These are phyloP conservation scores for Synanthedon myopaeformis DNA, from an alignment of 2,888 invertebrate genomes.

Conservation along the genomic window DNA sequence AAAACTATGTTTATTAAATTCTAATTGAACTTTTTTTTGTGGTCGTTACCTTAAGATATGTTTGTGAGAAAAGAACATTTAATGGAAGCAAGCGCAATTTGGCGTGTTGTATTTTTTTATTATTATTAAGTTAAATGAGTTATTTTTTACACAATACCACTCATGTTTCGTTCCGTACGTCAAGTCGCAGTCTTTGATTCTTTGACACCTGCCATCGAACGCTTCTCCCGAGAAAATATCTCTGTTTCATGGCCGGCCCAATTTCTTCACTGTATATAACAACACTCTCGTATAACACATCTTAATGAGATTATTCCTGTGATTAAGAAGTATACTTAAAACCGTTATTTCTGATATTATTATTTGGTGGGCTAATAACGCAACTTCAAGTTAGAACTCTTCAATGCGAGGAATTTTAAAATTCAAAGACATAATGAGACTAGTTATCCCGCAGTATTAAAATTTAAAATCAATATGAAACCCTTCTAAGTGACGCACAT, in stretches of 20 bases:
- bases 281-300: slow-evolving; percentile 51
- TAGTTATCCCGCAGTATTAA: too few species aligned
- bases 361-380: neutral
- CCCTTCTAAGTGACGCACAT: slow-evolving; percentile 15
- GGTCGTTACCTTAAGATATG: slow-evolving; percentile 61
- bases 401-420: too few species aligned
- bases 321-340: slow-evolving; percentile 12
- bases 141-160: slow-evolving; percentile 21
- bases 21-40: slow-evolving; percentile 39
- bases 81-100: slow-evolving; percentile 68
- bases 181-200: slow-evolving; percentile 63
- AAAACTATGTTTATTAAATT: slow-evolving; percentile 36
- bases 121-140: neutral
- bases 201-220: slow-evolving; percentile 63
- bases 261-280: slow-evolving; percentile 54
- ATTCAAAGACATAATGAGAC: too few species aligned
- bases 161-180: slow-evolving; percentile 65
- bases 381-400: neutral
- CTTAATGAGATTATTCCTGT: slow-evolving; percentile 21
- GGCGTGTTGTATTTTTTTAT: slow-evolving; percentile 29
- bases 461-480: neutral
- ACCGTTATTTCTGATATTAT: slow-evolving; percentile 4
- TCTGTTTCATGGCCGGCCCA: slow-evolving; percentile 67
- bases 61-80: slow-evolving; percentile 49
- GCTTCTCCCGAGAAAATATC: slow-evolving; percentile 43